Conservation (phyloP, 2,888 invertebrate species). For the Elysia crispata region DNA sequence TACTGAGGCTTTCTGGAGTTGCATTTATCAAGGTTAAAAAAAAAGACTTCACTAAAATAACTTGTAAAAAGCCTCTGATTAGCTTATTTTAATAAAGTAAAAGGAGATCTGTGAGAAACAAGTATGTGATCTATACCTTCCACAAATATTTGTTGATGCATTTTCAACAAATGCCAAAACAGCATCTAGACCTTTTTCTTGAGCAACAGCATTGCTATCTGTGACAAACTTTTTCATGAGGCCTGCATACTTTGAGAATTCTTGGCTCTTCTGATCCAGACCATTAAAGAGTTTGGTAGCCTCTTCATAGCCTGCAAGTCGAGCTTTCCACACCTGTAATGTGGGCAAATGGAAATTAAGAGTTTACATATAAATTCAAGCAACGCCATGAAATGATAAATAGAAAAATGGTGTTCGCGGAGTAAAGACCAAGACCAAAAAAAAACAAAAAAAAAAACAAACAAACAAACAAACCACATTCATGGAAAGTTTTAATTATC, state of each 20-base stretch:
- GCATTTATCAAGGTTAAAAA: background rate
- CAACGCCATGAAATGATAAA: no score
- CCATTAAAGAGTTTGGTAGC: conserved; percentile 91
- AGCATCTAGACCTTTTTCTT: conserved; percentile 96
- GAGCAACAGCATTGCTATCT: conserved; percentile 95
- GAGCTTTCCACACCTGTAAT: conserved; percentile 91
- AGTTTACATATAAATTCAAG: no score
- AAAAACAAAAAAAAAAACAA: no score
- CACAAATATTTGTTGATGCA: conserved; percentile 80
- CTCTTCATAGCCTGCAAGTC: conserved; percentile 95
- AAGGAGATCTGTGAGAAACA: no score
- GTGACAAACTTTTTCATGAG: conserved; percentile 95
- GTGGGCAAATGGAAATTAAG: no score
- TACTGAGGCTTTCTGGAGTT: background rate
- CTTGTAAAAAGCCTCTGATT: no score
- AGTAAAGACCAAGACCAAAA: no score
- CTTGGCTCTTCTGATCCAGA: conserved; percentile 93
- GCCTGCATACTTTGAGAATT: conserved; percentile 93
- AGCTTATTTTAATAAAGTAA: no score
- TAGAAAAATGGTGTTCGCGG: no score
- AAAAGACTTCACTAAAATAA: no score
- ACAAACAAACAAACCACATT: no score
- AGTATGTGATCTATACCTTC: conserved; percentile 82
- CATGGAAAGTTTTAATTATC: no score
- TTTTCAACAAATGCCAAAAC: conserved; percentile 93